Evolutionary conservation across 53 echinoderm and acorn worm genomes (phyloP), one percentile per base, ranked within the genome.

Genomic region (Patiria pectinifera): DNA sequence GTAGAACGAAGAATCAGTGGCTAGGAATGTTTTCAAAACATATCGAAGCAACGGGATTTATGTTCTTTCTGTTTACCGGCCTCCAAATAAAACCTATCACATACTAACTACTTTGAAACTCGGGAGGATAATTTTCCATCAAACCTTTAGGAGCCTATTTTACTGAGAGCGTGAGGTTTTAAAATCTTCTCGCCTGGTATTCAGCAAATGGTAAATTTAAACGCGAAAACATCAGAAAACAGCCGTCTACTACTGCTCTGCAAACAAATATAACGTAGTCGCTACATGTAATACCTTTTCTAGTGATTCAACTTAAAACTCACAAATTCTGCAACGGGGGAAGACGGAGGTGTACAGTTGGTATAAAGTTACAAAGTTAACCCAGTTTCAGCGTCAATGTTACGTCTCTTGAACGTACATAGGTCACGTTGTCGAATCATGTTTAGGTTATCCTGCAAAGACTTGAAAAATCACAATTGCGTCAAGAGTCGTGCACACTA

Each of bases 291-390:
- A n/a, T 23, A 74, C 74, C 22, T 10, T 3, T n/a, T 74, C 74
- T 22, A 74, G 13, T 79, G 23, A 76, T 44, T 18, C 23, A 80
- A 69, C 63, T 81, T 45, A 66, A 70, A 90, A 80, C 90, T 69
- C 80, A 80, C 63, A 80, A 81, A 87, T 48, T 76, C 19, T 80
- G 35, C 45, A 74, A 80, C 47, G 10, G 45, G 89, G 90, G 90
- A 90, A 90, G 90, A 90, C 90, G 79, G 66, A 80, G 81, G 59
- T 90, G 62, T 81, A 82, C 90, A 82, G 80, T 80, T 69, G 69
- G 80, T 90, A 90, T 90, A 90, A 90, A 90, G 80, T 80, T 90
- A 90, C n/a, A 81, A 90, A 90, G 66, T 63, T 90, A 62, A 80
- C 48, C 81, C 70, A 90, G 12, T 81, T 24, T 45, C 62, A 59